Percentiles rank a stretch among this genome's conserved stretches.
Evolutionary conservation across 2,797 vertebrate genomes (phyloP).

Genomic region (Esox lucius): DNA sequence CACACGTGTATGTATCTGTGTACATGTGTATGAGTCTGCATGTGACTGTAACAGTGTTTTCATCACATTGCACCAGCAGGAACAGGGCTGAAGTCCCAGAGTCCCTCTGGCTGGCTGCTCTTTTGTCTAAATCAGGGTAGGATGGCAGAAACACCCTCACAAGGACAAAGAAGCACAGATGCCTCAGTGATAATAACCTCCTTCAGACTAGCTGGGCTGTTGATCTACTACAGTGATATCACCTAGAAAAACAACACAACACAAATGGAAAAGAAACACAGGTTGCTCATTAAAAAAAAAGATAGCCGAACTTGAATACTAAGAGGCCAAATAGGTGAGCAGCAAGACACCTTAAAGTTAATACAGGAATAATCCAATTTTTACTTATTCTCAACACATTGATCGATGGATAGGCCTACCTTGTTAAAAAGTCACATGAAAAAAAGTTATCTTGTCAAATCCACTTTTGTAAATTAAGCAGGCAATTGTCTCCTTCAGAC

Average conservation of each 20-base stretch:
- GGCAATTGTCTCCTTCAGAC: conserved; percentile 1
- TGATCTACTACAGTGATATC: conserved; percentile 29
- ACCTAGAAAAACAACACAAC: conserved; percentile 7
- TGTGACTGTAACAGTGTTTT: conserved; percentile 44
- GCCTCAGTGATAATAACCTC: conserved; percentile 27
- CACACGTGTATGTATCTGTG: not conserved
- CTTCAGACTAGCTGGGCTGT: conserved; percentile 16
- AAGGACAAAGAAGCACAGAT: conserved; percentile 47
- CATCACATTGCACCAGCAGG: conserved; percentile 62
- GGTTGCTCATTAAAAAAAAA: not conserved
- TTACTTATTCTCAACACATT: not conserved
- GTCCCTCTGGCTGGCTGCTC: conserved; percentile 37
- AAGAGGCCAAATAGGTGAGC: not conserved
- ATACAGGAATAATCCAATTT: not conserved
- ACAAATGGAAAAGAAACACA: not conserved
- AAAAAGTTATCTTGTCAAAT: not conserved
- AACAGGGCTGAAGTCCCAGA: conserved; percentile 37
- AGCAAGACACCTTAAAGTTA: conserved; percentile 1
- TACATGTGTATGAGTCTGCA: not conserved
- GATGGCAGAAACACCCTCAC: conserved; percentile 55
- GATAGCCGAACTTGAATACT: not conserved
- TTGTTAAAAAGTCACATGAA: conserved; percentile 4
- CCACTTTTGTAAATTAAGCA: conserved; percentile 9
- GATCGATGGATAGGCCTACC: not conserved
- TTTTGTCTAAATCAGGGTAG: conserved; percentile 50